phyloP scores from a whole-genome alignment of 2,797 vertebrate genomes.

The Lemur catta region DNA sequence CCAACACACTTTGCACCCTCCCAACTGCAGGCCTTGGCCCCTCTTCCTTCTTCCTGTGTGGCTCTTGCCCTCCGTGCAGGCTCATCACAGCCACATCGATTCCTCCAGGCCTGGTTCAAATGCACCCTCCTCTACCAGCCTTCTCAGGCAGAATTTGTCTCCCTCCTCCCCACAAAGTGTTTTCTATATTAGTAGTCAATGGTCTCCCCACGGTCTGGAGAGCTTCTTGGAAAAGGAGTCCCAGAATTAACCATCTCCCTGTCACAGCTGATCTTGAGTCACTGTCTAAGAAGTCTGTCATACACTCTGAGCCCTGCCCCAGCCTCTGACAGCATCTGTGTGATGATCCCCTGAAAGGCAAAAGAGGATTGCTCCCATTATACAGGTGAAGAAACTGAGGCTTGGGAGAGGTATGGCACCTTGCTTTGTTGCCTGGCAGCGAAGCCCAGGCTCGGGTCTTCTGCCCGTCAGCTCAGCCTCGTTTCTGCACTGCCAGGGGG shows the following conservation, averaged over 20 bases:
- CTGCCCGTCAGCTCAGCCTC: too few species aligned
- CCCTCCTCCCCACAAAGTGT: background rate
- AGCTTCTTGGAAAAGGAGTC: conserved; percentile 12
- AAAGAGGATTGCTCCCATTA: background rate
- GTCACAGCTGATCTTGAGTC: background rate
- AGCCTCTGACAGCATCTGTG: background rate
- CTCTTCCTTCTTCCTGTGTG: fast-evolving
- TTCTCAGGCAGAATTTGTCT: background rate
- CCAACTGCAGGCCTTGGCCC: background rate
- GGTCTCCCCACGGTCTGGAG: background rate
- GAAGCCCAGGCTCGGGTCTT: background rate
- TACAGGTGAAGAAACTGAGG: background rate
- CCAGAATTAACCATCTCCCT: background rate
- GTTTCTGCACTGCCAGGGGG: background rate
- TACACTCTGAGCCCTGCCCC: background rate
- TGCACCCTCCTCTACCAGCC: background rate
- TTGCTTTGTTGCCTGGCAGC: background rate
- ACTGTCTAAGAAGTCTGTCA: background rate
- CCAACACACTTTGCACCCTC: background rate
- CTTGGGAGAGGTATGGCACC: background rate
- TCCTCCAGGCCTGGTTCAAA: background rate
- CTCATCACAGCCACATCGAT: background rate
- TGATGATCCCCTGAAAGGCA: background rate
- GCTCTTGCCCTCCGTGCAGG: background rate
- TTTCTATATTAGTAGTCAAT: background rate